Base-by-base conservation (phyloP, 2,797 vertebrate genomes). In the Periparus ater region DNA sequence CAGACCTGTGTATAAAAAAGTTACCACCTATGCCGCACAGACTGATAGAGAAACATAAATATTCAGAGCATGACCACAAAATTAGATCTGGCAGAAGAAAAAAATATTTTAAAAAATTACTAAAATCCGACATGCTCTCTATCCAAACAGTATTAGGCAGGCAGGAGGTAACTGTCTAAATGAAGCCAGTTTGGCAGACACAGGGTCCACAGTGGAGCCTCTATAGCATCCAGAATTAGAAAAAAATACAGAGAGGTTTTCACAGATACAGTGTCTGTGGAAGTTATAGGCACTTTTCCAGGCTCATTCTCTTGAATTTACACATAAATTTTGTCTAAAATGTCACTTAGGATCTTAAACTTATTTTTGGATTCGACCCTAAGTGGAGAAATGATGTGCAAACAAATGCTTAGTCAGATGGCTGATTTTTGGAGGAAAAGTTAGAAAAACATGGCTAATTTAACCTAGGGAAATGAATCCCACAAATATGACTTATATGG, bases 401-500 rank as follows among this genome's bases (percentile, higher is more conserved):
- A 92, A 77, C 21, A 86, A 73, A 74, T 44, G 26, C 40, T 86
- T 74, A 77, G 61, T 86, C 76, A 85, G 72, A 77, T 38, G 73
- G 68, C 7, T 70, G 21, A 62, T 45, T 83, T 88, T 80, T 50
- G 15, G 12, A 88, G 20, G 75, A 60, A 42, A 60, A 34, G 18
- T 88, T 88, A 66, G 30, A 76, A 76, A 91, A 86, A 93, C 4
- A 25, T 4, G n/a, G 48, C 10, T 44, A 80, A 89, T 84, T 58
- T 45, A 86, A 62, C 15, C 11, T 17, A 83, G 6, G 32, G 25
- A 86, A 91, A 92, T 54, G 4, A 84, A 77, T 66, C 22, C 16
- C 48, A 62, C 17, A 84, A 58, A 74, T 66, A 62, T 19, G 17
- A 74, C 14, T 47, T 58, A 23, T 19, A 62, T 12, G 63, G 19